These are phyloP conservation scores for Oryctes rhinoceros DNA, from an alignment of 1,140 invertebrate genomes.

Conservation along the genomic window DNA sequence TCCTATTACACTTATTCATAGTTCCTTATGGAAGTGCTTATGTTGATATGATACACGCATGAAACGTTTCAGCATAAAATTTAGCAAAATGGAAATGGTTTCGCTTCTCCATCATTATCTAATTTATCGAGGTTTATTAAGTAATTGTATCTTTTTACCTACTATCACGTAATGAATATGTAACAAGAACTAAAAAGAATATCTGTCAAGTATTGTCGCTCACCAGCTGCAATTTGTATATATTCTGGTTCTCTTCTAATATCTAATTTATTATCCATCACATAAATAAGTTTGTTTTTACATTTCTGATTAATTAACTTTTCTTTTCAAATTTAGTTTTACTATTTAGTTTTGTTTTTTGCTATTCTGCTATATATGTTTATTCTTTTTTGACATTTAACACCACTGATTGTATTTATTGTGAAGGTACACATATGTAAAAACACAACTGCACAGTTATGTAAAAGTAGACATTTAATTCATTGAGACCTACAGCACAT, in stretches of 20 bases:
- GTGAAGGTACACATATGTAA: not conserved
- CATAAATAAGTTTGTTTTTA: conserved; percentile 27
- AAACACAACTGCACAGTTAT: not conserved
- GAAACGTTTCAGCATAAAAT: not conserved
- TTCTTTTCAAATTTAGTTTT: not conserved
- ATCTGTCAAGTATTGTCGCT: conserved; percentile 36
- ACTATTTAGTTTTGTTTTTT: not conserved
- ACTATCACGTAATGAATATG: not conserved
- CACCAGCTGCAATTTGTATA: conserved; percentile 34
- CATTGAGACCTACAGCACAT: not conserved
- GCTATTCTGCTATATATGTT: not conserved
- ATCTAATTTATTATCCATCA: conserved; percentile 39
- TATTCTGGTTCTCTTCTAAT: conserved; percentile 4
- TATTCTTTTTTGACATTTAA: not conserved
- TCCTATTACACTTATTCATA: not conserved
- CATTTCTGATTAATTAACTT: not conserved
- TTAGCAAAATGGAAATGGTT: not conserved
- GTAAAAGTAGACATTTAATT: not conserved
- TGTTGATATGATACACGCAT: not conserved
- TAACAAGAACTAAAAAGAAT: conserved; percentile 1
- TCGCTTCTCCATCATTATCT: too few relatives aligned
- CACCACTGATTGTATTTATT: not conserved
- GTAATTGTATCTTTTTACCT: too few relatives aligned
- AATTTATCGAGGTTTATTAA: too few relatives aligned
- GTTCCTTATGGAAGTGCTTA: not conserved